These are phyloP conservation scores for Clistopyga incitator DNA, from an alignment of 2,888 invertebrate species.

Conservation along the genomic window DNA sequence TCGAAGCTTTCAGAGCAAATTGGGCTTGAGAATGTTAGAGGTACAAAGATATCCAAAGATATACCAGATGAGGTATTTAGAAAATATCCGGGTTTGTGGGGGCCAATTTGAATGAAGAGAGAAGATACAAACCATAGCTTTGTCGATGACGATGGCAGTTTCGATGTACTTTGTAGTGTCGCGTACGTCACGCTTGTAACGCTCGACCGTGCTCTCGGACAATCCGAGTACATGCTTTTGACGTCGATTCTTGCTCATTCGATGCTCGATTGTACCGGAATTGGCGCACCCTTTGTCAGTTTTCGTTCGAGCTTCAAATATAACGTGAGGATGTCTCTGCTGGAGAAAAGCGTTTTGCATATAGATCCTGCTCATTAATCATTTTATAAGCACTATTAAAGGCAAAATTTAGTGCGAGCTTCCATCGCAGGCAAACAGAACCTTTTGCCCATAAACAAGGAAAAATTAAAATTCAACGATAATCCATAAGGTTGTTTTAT, in stretches of 20 bases:
- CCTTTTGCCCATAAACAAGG: too few relatives aligned
- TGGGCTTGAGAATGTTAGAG: background rate
- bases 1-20: slow-evolving; percentile 17
- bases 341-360: slow-evolving; percentile 87
- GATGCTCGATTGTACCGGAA: slow-evolving; percentile 90
- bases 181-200: slow-evolving; percentile 91
- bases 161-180: slow-evolving; percentile 98
- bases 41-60: too few relatives aligned
- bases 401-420: background rate
- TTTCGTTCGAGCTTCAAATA: slow-evolving; percentile 97
- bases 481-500: too few relatives aligned
- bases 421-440: too few relatives aligned
- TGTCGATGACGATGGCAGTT: slow-evolving; percentile 97
- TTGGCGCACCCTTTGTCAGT: slow-evolving; percentile 97
- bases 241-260: slow-evolving; percentile 87
- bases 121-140: slow-evolving; percentile 90
- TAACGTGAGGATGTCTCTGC: slow-evolving; percentile 99
- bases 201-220: slow-evolving; percentile 80
- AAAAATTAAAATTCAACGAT: too few relatives aligned
- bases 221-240: slow-evolving; percentile 86
- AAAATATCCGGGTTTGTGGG: too few relatives aligned
- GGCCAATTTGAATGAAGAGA: background rate
- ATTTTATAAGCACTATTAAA: background rate
- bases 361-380: slow-evolving; percentile 73
- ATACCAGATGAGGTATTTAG: too few relatives aligned